Base-by-base conservation (phyloP, 1,140 invertebrate species). In the Stegodyphus mimosarum region DNA sequence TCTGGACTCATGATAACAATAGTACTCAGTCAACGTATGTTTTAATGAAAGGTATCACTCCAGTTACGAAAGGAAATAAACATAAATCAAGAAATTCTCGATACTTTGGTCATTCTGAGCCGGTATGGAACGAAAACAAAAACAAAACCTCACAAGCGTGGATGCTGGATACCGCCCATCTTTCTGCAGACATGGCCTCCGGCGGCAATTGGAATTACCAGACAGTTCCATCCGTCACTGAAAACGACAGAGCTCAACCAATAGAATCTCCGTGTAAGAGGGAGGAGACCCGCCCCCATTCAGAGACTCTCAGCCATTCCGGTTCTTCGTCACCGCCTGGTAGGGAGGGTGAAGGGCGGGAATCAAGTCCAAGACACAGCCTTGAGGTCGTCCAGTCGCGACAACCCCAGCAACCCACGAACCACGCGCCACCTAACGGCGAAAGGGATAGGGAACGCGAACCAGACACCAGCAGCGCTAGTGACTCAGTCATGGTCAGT, bases 401-500 rank as follows among this genome's bases (percentile, higher is more conserved):
- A 33, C 33, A 33, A 33, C 33, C 33, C 33, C 33, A 33, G 15
- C 77, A 79, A 55, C 51, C 78, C 15, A 72, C 67, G 70, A 67
- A 67, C 33, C 17, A 15, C n/a, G 70, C 79, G 79, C 81, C 81
- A 67, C 50, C 81, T 84, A 52, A 75, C 81, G 81, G 81, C 7
- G 73, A 60, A 50, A 55, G 66, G 64, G 66, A 84, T 18, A 18
- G 50, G 64, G n/a, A 55, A 33, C 49, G 52, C 11, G 50, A 17
- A 9, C n/a, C 52, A 17, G 9, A n/a, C 53, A 75, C 17, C 48
- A 52, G n/a, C 76, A 72, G 64, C 33, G 33, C 83, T 55, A 86
- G 83, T 86, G 81, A 84, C 73, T 64, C 67, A 70, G 83, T 78
- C 83, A 86, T 86, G 83, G 83, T 86, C 74, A 86, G 83, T 78